phyloP scores from a whole-genome alignment of 2,113 vertebrate genomes.

The Euleptes europaea region DNA sequence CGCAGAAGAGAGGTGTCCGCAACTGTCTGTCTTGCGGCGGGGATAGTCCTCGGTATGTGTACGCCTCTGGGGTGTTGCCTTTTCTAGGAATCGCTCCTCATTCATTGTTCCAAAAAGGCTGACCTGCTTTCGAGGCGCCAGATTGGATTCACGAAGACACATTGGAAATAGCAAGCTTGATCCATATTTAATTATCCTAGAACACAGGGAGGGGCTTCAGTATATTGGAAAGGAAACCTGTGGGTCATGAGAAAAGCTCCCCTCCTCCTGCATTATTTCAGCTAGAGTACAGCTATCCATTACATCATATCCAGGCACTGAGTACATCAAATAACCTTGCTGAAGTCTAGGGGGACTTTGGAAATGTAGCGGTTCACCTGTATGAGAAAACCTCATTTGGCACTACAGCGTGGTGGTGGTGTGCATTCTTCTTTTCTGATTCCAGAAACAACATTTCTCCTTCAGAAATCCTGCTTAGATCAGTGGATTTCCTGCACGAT shows the following conservation, averaged over 20 bases:
- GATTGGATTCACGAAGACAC: too few species aligned
- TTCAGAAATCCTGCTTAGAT: not conserved
- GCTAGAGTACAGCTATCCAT: not conserved
- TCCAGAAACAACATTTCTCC: not conserved
- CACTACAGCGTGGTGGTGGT: conserved; percentile 27
- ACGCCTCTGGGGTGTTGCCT: too few species aligned
- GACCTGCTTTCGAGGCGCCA: too few species aligned
- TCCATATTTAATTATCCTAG: conserved; percentile 3
- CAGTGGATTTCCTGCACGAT: not conserved
- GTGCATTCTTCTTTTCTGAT: not conserved
- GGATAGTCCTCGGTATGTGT: too few species aligned
- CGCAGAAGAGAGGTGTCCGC: too few species aligned
- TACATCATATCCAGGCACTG: not conserved
- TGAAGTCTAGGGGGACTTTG: conserved; percentile 17
- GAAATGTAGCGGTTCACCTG: conserved; percentile 32
- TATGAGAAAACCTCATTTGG: conserved; percentile 44
- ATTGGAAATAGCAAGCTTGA: too few species aligned
- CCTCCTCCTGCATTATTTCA: conserved; percentile 60
- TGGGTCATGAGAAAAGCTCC: conserved; percentile 57
- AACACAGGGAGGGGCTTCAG: not conserved
- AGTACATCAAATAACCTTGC: conserved; percentile 8
- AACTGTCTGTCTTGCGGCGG: too few species aligned
- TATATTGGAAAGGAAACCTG: conserved; percentile 60
- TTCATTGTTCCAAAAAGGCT: too few species aligned
- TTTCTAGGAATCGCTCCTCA: too few species aligned